Conservation (phyloP, 1,140 invertebrate species). For the Cydia amplana region DNA sequence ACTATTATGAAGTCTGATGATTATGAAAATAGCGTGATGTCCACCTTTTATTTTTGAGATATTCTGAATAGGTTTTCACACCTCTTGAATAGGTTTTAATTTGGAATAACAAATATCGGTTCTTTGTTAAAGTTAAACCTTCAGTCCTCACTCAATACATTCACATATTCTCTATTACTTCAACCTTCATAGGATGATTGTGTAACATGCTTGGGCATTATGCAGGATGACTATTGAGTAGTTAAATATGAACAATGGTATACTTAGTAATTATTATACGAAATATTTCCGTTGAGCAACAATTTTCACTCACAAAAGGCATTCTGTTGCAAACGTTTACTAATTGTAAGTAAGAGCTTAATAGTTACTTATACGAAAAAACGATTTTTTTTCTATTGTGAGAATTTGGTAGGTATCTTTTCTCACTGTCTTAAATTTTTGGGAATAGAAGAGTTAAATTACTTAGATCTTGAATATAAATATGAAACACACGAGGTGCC, state of each 20-base stretch:
- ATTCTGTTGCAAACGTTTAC: not conserved
- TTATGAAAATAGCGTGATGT: too few species aligned
- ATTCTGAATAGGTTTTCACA: too few species aligned
- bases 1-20: too few species aligned
- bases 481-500: too few species aligned
- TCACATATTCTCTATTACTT: conserved; percentile 1
- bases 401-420: too few species aligned
- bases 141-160: not conserved
- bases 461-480: too few species aligned
- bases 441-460: too few species aligned
- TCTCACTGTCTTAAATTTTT: too few species aligned
- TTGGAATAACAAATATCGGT: too few species aligned
- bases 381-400: too few species aligned
- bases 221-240: not conserved
- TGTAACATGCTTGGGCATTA: not conserved
- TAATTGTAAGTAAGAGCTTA: not conserved
- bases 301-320: not conserved
- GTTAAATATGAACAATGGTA: not conserved
- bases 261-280: not conserved
- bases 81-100: too few species aligned
- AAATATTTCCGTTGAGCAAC: not conserved
- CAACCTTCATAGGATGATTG: not conserved
- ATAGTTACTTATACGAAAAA: not conserved
- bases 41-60: too few species aligned
- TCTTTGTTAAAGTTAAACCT: not conserved